Base-by-base conservation (phyloP, 2,797 vertebrate genomes). In the Falco novaeseelandiae region DNA sequence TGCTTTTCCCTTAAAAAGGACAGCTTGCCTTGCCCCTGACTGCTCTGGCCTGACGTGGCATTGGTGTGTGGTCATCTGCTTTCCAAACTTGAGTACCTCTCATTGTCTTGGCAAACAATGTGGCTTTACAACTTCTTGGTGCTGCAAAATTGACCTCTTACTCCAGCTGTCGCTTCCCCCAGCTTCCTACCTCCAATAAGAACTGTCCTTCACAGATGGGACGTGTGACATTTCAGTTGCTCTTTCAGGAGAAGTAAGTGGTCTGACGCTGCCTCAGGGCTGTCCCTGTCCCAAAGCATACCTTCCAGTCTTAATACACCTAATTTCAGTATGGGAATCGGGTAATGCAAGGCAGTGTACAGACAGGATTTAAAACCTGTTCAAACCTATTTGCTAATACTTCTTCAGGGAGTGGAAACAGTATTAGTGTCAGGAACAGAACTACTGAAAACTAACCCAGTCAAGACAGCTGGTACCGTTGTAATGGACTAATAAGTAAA, bases 321-420 rank as follows among this genome's bases (percentile, higher is more conserved):
- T 7, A 3, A 17, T 34, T 27, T 20, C 32, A 16, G 30, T 38
- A 34, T 26, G 29, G 40, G 49, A 71, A 54, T 7, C 0, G 2
- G 22, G 52, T 49, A 51, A 58, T 3, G 34, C 7, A 29, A 34
- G 22, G 48, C 36, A 85, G 12, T 12, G 4, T 8, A 2, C 1
- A 29, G 27, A 19, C 13, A 42, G 19, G 30, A 55, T 30, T 54
- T 48, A 29, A 25, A 59, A 38, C 21, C 2, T 26, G 2, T 34
- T 73, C 9, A 34, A 32, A 26, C 22, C 17, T 73, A 3, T 21
- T 74, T 4, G 2, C 32, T 51, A 55, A 7, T 0, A 0, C 70
- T 77, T 58, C 11, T 58, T 67, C 16, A 80, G 71, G 59, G 48
- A 13, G 6, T 27, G 54, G 14, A 42, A 38, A 38, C 15, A 55